phyloP scores from a whole-genome alignment of 2,113 vertebrate genomes.

The Isurus oxyrinchus region DNA sequence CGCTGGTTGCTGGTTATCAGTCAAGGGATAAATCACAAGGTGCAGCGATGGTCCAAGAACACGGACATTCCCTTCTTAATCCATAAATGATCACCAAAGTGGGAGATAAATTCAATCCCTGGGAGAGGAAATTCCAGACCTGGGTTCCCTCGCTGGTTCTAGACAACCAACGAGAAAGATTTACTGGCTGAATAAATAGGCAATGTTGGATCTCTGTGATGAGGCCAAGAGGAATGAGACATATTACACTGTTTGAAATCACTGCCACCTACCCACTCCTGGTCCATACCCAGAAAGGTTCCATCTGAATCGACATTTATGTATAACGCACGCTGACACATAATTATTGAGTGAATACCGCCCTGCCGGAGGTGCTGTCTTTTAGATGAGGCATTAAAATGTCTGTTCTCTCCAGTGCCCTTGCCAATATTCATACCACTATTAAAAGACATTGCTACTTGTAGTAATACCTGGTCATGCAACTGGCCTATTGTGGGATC shows the following conservation, averaged over 20 bases:
- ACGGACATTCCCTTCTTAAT: background rate
- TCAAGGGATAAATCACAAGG: background rate
- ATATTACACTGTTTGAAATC: background rate
- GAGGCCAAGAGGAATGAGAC: background rate
- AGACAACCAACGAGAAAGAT: background rate
- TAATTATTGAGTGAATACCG: background rate
- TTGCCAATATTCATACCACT: background rate
- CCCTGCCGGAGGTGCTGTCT: background rate
- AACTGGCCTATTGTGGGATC: background rate
- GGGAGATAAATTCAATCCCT: background rate
- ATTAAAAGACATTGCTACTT: background rate
- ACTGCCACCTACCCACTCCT: too few relatives aligned
- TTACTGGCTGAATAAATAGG: background rate
- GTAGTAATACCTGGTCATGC: background rate
- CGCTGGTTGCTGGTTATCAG: background rate
- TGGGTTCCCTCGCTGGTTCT: background rate
- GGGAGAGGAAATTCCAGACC: conserved; percentile 18
- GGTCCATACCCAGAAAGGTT: background rate
- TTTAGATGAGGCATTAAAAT: too few relatives aligned
- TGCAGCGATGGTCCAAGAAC: background rate
- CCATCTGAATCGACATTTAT: background rate
- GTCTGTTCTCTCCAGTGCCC: background rate
- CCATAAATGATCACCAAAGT: background rate
- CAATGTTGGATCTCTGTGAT: background rate
- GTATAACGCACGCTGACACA: background rate